phyloP scores from a whole-genome alignment of 2,797 vertebrate species.

The Coreius guichenoti region DNA sequence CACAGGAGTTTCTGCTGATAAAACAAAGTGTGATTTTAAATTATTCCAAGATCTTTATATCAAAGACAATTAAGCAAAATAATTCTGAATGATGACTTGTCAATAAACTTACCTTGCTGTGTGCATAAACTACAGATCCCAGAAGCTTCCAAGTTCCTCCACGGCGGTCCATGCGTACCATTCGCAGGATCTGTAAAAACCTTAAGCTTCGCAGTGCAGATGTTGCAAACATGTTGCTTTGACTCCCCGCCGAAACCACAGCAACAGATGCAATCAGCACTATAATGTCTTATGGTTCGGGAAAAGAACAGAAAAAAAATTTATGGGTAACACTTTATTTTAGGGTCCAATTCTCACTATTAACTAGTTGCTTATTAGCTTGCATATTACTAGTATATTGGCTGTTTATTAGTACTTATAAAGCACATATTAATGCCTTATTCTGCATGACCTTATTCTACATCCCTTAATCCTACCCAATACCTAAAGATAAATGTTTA shows the following conservation, averaged over 20 bases:
- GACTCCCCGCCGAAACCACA: constrained; percentile 98
- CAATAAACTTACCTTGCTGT: constrained; percentile 88
- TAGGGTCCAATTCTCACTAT: too few species aligned
- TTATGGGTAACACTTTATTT: too few species aligned
- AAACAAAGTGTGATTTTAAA: background rate
- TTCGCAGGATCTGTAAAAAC: constrained; percentile 98
- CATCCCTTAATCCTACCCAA: too few species aligned
- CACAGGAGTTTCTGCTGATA: background rate
- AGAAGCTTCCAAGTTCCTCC: constrained; percentile 98
- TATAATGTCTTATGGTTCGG: constrained; percentile 88
- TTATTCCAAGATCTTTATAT: background rate
- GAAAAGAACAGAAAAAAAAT: constrained; percentile 16
- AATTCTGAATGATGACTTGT: background rate
- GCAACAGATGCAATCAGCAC: constrained; percentile 98
- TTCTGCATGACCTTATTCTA: too few species aligned
- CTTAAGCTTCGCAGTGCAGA: constrained; percentile 97
- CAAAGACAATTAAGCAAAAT: background rate
- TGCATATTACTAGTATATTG: too few species aligned
- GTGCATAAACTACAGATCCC: constrained; percentile 97
- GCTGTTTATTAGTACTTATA: too few species aligned
- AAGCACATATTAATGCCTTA: too few species aligned
- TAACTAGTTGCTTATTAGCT: too few species aligned
- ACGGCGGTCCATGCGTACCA: constrained; percentile 99
- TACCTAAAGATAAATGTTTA: background rate
- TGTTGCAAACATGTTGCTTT: constrained; percentile 98